A percentile compares a stretch with the other conserved stretches of the same genome.
Evolutionary conservation across 2,113 vertebrate species (phyloP).

Genomic region (Cricetomys ansorgei): DNA sequence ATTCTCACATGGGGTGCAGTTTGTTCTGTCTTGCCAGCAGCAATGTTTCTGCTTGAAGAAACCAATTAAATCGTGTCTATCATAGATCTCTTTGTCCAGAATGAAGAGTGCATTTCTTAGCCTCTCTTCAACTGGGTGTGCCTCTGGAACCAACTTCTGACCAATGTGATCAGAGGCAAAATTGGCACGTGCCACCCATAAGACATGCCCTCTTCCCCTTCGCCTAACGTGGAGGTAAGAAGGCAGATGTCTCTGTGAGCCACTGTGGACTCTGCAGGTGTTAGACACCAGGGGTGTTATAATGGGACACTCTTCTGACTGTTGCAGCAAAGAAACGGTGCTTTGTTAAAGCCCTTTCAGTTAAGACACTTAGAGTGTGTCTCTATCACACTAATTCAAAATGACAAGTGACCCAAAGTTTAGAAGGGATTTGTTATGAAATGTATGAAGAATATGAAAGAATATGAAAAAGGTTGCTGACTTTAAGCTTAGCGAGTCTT

Average conservation of each 20-base stretch:
- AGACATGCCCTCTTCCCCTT: background rate
- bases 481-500: background rate
- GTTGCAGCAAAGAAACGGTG: background rate
- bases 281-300: background rate
- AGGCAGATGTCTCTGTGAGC: background rate
- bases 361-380: background rate
- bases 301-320: background rate
- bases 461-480: background rate
- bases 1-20: background rate
- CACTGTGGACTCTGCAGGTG: background rate
- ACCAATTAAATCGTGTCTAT: background rate
- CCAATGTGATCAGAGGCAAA: background rate
- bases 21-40: background rate
- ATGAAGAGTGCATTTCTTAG: slow-evolving; percentile 1
- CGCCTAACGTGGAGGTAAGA: background rate
- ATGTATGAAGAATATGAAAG: background rate
- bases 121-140: background rate
- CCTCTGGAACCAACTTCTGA: background rate
- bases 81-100: background rate
- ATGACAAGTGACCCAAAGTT: slow-evolving; percentile 45
- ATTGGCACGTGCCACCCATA: background rate
- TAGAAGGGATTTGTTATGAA: slow-evolving; percentile 25
- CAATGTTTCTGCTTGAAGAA: background rate
- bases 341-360: background rate
- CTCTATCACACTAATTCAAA: slow-evolving; percentile 18